These are phyloP conservation scores for Mycalesis mineus DNA, from an alignment of 2,888 invertebrate species.

Conservation along the genomic window DNA sequence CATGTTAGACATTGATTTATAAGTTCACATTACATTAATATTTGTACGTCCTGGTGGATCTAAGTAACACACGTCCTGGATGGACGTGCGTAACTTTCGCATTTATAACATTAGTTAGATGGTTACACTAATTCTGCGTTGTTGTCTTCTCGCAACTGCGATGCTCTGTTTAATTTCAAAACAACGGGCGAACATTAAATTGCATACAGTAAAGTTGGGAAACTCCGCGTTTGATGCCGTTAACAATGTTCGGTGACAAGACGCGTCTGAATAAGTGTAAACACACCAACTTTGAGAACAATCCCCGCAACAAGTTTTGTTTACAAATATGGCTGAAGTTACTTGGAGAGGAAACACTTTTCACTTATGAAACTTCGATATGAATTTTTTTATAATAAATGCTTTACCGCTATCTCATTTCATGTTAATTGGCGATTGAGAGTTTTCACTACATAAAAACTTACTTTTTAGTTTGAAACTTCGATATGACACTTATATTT, in stretches of 20 bases:
- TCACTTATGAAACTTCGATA: constrained; percentile 5
- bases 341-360: constrained; percentile 12
- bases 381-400: neutral
- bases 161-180: neutral
- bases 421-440: too few species aligned
- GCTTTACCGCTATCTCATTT: too few species aligned
- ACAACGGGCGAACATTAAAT: constrained; percentile 7
- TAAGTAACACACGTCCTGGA: too few species aligned
- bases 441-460: too few species aligned
- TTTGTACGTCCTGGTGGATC: too few species aligned
- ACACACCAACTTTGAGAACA: constrained; percentile 20
- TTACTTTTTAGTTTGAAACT: too few species aligned
- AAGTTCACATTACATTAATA: too few species aligned
- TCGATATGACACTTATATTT: too few species aligned
- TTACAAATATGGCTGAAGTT: constrained; percentile 15
- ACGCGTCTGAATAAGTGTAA: constrained; percentile 17
- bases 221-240: constrained; percentile 13
- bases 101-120: too few species aligned
- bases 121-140: too few species aligned
- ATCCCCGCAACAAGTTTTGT: constrained; percentile 19
- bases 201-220: constrained; percentile 13
- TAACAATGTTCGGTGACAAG: constrained; percentile 21
- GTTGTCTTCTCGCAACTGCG: neutral
- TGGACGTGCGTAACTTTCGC: too few species aligned
- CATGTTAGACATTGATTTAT: too few species aligned